Evolutionary conservation across 1,140 invertebrate species (phyloP).

Genomic region (Vollenhovia emeryi): DNA sequence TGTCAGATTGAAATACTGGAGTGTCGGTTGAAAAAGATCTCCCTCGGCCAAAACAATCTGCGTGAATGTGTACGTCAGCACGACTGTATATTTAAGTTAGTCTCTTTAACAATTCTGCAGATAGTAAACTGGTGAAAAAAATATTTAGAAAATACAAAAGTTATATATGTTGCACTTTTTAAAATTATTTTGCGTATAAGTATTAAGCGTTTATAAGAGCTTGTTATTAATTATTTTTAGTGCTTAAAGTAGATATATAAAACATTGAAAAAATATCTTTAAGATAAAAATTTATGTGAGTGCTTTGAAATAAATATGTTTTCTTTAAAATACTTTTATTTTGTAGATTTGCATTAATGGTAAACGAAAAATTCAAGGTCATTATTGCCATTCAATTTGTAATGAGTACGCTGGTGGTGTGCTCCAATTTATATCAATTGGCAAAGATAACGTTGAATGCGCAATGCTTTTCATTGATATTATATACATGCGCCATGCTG

Average conservation of each 20-base stretch:
- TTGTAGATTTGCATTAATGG: neutral
- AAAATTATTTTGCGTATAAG: neutral
- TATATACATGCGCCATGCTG: conserved; percentile 58
- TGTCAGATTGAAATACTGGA: conserved; percentile 63
- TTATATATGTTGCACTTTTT: neutral
- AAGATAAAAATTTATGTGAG: neutral
- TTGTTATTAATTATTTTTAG: neutral
- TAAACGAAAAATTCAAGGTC: too few species aligned
- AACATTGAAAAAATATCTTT: neutral
- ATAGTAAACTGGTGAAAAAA: neutral
- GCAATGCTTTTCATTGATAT: conserved; percentile 56
- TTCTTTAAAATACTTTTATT: neutral
- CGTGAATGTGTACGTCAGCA: conserved; percentile 27
- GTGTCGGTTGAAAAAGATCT: conserved; percentile 33
- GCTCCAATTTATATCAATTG: conserved; percentile 59
- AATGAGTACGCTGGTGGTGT: too few species aligned
- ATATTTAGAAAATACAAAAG: neutral
- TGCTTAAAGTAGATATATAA: neutral
- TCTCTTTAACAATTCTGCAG: neutral
- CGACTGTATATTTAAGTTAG: conserved; percentile 50
- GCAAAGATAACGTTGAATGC: conserved; percentile 76
- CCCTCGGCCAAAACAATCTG: neutral
- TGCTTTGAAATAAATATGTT: neutral
- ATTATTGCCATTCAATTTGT: conserved; percentile 5
- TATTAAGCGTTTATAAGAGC: neutral